Base-by-base conservation (phyloP, 2,888 invertebrate genomes). In the Luperina nickerlii region DNA sequence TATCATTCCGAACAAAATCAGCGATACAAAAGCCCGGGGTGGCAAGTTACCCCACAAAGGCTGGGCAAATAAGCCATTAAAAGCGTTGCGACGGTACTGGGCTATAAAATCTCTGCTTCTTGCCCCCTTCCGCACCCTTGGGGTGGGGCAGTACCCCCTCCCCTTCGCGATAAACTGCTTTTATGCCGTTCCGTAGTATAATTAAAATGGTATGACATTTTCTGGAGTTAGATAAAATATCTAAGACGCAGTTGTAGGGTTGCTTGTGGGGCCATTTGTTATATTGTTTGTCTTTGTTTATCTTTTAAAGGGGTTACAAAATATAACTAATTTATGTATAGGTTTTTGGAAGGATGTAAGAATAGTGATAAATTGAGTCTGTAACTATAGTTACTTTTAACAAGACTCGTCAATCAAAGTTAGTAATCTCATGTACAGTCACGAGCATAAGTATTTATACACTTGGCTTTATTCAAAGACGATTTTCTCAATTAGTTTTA, bases 71-170 rank as follows among this genome's bases (percentile, higher is more conserved):
- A 96, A 96, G 96, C 96, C 96, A 96, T 97, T 96, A 96, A 96
- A 96, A 96, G 95, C 96, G 94, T 94, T 94, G 95, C 95, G 94
- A 95, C 95, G 95, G 94, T 93, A 92, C 93, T 94, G 92, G 93
- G 95, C 96, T 96, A 96, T 96, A 96, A 96, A 96, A 96, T 96
- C 96, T 96, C 94, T 96, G 96, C 96, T 96, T 96, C 96, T 96
- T 96, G 94, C 94, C 94, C 95, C 96, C 94, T 88, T 87, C 89
- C 89, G 90, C 91, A 90, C 88, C 90, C 90, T 87, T 88, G 83
- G 83, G 82, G 82, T 84, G 87, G 87, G 89, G 88, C 89, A 88
- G 87, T 75, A 80, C 74, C 86, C 83, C 82, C 85, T 76, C 86
- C 81, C 89, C 90, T 78, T 83, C 92, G 93, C 96, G 95, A 95